Conservation (phyloP, 2,113 vertebrate species). For the Heterochromis multidens region DNA sequence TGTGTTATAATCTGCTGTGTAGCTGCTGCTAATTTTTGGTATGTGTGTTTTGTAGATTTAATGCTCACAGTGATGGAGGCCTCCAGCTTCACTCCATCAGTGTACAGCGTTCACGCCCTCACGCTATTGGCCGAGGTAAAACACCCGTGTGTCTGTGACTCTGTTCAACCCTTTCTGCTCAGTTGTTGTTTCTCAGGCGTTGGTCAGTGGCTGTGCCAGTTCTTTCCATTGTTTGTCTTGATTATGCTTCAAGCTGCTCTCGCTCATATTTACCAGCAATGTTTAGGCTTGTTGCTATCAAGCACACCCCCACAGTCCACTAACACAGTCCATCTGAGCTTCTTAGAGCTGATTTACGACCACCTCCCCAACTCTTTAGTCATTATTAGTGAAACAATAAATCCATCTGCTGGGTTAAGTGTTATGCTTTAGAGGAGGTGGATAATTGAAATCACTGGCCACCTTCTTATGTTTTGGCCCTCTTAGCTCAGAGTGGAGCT, state of each 20-base stretch:
- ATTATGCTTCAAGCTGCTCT: not conserved
- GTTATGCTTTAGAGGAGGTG: constrained; percentile 1
- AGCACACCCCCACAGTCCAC: not conserved
- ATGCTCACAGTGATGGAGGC: constrained; percentile 96
- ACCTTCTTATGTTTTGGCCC: not conserved
- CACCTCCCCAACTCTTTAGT: not conserved
- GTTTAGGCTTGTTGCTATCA: not conserved
- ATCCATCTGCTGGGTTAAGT: not conserved
- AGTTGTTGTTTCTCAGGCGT: not conserved
- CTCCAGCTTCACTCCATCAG: constrained; percentile 93
- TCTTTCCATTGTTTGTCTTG: not conserved
- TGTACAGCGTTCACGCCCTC: constrained; percentile 96
- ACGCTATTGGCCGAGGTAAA: constrained; percentile 96
- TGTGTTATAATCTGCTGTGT: not conserved
- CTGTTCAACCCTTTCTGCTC: not conserved
- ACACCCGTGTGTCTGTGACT: not conserved
- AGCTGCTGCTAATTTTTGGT: constrained; percentile 33
- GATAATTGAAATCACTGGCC: not conserved
- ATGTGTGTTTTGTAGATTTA: constrained; percentile 81
- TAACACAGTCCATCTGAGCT: not conserved
- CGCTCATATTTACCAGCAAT: not conserved
- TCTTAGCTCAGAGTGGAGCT: not conserved
- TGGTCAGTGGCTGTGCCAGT: not conserved
- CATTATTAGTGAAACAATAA: constrained; percentile 19
- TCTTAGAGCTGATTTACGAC: constrained; percentile 21